These are phyloP conservation scores for Zosterops pallidus DNA, from an alignment of 2,113 vertebrate species.

Conservation along the genomic window DNA sequence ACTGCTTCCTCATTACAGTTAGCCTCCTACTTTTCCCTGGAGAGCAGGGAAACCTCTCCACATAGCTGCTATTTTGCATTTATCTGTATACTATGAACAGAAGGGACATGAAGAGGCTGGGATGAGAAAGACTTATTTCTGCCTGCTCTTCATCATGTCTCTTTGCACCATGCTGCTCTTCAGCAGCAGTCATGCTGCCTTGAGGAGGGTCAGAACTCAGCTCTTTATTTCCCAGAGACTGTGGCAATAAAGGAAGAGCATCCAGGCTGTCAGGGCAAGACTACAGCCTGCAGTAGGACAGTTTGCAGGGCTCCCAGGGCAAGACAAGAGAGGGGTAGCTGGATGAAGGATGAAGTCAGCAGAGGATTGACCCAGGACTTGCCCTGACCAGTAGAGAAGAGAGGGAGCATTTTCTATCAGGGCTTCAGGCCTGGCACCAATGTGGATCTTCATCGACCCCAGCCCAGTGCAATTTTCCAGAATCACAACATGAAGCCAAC, in stretches of 20 bases:
- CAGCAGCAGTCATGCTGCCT: not conserved
- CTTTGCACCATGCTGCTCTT: not conserved
- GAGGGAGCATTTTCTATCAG: accelerated
- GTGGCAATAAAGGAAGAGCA: not conserved
- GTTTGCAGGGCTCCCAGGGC: not conserved
- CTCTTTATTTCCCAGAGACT: not conserved
- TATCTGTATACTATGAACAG: not conserved
- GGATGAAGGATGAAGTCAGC: not conserved
- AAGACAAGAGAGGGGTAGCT: not conserved
- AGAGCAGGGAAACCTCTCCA: not conserved
- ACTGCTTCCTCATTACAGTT: not conserved
- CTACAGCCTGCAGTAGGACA: accelerated
- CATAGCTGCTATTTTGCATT: not conserved
- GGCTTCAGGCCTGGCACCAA: not conserved
- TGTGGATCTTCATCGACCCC: accelerated
- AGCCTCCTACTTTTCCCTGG: not conserved
- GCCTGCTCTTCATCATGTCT: not conserved
- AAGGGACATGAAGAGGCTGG: not conserved
- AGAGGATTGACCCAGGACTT: not conserved
- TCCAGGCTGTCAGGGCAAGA: not conserved
- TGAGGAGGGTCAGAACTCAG: not conserved
- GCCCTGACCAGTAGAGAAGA: not conserved
- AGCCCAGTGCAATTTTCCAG: accelerated
- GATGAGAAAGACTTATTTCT: not conserved
- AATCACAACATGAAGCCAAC: not conserved